Evolutionary conservation across 2,113 vertebrate species (phyloP).

Genomic region (Sylvia atricapilla): DNA sequence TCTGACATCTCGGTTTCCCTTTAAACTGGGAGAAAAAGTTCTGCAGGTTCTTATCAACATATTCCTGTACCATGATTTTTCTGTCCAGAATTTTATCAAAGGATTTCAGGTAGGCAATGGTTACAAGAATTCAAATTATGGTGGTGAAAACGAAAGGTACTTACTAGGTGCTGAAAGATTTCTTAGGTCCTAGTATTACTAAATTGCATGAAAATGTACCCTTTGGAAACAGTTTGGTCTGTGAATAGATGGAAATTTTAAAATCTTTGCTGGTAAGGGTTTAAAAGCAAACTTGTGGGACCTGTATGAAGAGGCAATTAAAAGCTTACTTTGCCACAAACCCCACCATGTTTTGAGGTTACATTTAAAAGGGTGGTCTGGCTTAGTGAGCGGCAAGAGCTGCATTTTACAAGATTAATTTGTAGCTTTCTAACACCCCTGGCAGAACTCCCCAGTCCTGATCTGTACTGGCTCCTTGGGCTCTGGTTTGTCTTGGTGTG

Average conservation of each 20-base stretch:
- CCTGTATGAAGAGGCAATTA: not conserved
- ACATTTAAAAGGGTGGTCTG: not conserved
- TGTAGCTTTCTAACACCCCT: not conserved
- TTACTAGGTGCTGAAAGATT: not conserved
- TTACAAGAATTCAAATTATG: not conserved
- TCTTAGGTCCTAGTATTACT: not conserved
- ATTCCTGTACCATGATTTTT: slow-evolving; percentile 97
- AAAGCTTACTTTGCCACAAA: not conserved
- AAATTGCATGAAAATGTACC: not conserved
- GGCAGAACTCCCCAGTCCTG: not conserved
- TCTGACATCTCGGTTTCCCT: slow-evolving; percentile 83
- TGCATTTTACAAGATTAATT: not conserved
- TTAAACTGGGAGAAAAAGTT: slow-evolving; percentile 89
- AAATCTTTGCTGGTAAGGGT: not conserved
- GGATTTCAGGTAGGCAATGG: slow-evolving; percentile 86
- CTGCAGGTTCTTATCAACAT: slow-evolving; percentile 90
- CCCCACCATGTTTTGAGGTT: not conserved
- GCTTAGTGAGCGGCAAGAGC: not conserved
- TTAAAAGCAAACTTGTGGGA: not conserved
- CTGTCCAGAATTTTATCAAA: slow-evolving; percentile 94
- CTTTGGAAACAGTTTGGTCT: not conserved
- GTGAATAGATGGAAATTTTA: not conserved
- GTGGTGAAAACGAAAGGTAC: not conserved
- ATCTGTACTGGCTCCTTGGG: not conserved
- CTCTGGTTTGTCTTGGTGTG: not conserved